A percentile compares a stretch with the other conserved stretches of the same genome.
These are phyloP conservation scores for Elmis aenea DNA, from an alignment of 2,888 invertebrate species.

Conservation along the genomic window DNA sequence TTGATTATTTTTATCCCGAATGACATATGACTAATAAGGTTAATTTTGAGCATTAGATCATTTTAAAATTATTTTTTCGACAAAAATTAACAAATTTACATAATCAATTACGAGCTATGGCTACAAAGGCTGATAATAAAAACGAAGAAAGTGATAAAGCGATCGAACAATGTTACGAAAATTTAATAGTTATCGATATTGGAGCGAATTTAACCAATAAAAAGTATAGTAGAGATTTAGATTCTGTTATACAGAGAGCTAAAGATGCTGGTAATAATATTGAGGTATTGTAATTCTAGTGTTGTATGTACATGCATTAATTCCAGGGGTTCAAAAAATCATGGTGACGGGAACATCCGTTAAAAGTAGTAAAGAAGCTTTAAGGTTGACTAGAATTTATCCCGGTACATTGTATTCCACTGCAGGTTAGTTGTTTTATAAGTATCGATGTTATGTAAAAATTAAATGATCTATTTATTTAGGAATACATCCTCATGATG, in stretches of 20 bases:
- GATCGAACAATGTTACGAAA: constrained; percentile 82
- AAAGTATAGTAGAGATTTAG: constrained; percentile 87
- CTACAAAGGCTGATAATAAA: constrained; percentile 1
- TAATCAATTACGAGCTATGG: too few species aligned
- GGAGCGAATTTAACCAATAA: constrained; percentile 92
- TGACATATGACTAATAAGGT: constrained; percentile 27
- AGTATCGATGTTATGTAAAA: too few species aligned
- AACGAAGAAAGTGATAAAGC: constrained; percentile 15
- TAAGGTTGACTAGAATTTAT: constrained; percentile 82
- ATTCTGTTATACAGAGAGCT: constrained; percentile 85
- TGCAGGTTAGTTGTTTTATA: constrained; percentile 57
- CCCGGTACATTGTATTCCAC: constrained; percentile 88
- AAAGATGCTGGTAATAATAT: constrained; percentile 74
- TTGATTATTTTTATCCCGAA: constrained; percentile 18
- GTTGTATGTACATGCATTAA: constrained; percentile 3
- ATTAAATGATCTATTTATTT: too few species aligned
- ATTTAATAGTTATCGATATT: constrained; percentile 86
- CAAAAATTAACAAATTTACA: constrained; percentile 5
- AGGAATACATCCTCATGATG: constrained; percentile 92
- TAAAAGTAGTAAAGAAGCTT: constrained; percentile 83
- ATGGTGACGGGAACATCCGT: constrained; percentile 91
- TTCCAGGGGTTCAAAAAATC: constrained; percentile 83
- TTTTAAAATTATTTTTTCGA: constrained; percentile 12
- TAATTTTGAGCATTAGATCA: constrained; percentile 26
- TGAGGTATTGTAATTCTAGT: neutral